Evolutionary conservation across 2,888 invertebrate species (phyloP).

Genomic region (Drosophila algonquin): DNA sequence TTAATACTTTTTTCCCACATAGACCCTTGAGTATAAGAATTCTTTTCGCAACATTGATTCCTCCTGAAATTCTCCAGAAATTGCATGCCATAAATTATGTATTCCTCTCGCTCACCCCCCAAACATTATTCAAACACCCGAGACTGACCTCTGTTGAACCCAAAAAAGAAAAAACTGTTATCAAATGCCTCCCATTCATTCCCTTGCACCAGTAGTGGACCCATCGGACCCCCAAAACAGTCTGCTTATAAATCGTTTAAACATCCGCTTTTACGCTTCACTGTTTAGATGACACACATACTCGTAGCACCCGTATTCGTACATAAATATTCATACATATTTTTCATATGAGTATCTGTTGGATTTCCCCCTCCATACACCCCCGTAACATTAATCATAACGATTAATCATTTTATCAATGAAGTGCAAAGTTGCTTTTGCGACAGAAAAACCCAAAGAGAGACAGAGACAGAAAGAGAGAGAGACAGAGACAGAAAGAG

Average conservation of each 20-base stretch:
- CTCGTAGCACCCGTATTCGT: constrained; percentile 44
- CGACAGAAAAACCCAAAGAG: constrained; percentile 33
- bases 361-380: constrained; percentile 2
- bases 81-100: neutral
- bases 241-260: constrained; percentile 64
- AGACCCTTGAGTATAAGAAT: too few relatives aligned
- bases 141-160: constrained; percentile 24
- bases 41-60: neutral
- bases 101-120: neutral
- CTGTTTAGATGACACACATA: constrained; percentile 31
- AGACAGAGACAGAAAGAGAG: constrained; percentile 12
- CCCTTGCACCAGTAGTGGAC: constrained; percentile 8
- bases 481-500: constrained; percentile 12
- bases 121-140: constrained; percentile 2
- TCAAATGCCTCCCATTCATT: constrained; percentile 19
- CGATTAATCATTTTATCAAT: constrained; percentile 79
- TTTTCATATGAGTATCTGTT: constrained; percentile 3
- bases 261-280: constrained; percentile 70
- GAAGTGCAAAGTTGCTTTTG: constrained; percentile 68
- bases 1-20: too few relatives aligned
- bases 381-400: constrained; percentile 54
- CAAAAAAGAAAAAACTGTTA: constrained; percentile 18
- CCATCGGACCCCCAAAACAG: constrained; percentile 24
- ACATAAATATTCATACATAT: constrained; percentile 8
- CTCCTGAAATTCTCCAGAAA: neutral